phyloP scores from a whole-genome alignment of 2,113 vertebrate genomes.

The Struthio camelus region DNA sequence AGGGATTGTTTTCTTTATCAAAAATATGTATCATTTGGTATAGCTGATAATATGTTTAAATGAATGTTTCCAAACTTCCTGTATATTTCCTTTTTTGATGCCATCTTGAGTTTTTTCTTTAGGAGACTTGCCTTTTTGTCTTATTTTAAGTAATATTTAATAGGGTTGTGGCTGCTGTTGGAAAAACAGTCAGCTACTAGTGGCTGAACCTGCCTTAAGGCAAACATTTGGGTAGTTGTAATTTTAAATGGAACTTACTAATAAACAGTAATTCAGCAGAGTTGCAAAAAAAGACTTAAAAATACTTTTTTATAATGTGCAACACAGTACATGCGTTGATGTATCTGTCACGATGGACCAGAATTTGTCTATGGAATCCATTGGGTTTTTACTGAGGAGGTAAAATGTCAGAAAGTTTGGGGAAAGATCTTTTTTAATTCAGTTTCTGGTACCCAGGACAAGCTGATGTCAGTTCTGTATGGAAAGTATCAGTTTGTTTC shows the following conservation, averaged over 20 bases:
- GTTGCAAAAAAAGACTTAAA: neutral
- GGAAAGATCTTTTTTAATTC: too few relatives aligned
- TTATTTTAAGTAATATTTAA: neutral
- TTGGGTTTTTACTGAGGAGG: neutral
- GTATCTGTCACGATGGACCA: neutral
- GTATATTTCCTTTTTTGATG: neutral
- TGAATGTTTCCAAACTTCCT: neutral
- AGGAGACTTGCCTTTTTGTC: neutral
- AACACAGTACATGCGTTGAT: accelerated
- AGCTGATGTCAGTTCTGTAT: neutral
- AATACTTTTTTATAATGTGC: neutral
- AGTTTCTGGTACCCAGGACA: neutral
- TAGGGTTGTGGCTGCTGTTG: neutral
- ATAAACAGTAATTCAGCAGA: neutral
- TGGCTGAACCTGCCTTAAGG: neutral
- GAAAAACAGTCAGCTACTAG: neutral
- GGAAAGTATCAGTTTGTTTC: neutral
- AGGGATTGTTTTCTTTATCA: neutral
- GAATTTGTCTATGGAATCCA: neutral
- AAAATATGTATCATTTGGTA: neutral
- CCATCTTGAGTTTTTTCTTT: neutral
- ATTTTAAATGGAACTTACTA: neutral
- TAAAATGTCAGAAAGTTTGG: neutral
- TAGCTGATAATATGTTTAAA: neutral
- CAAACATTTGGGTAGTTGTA: neutral